Base-by-base conservation (phyloP, 2,888 invertebrate genomes). In the Leucoptera coffeella region DNA sequence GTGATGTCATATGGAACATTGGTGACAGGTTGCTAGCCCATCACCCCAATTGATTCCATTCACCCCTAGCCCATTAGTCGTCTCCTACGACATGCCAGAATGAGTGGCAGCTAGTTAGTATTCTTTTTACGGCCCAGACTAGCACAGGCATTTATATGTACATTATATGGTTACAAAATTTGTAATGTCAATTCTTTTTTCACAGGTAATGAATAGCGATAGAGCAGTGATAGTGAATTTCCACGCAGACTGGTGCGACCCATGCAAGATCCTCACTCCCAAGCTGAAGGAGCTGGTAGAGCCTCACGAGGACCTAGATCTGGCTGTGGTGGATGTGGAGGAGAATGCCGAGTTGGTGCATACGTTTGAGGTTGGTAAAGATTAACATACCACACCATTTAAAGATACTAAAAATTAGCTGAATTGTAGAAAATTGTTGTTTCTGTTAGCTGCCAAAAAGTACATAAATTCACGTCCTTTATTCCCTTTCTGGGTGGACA, bases 161-260 rank as follows among this genome's bases (percentile, higher is more conserved):
- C n/a, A n/a, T n/a, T n/a, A n/a, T n/a, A n/a, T n/a, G n/a, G n/a
- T n/a, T n/a, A n/a, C n/a, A n/a, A n/a, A n/a, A n/a, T n/a, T n/a
- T n/a, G n/a, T n/a, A n/a, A n/a, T n/a, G n/a, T n/a, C 17, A 7
- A 17, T 9, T 17, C 9, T 17, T 17, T 17, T 17, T 17, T 9
- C 6, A 7, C 45, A 75, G 77, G 80, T 89, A 26, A 85, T 90
- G 78, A 85, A 88, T 50, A 87, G 84, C 38, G 76, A 79, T 19
- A 81, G 82, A 41, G 85, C 89, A 15, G 89, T 90, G n/a, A 86
- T 90, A 50, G 88, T 90, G 1, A 90, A 89, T 50, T 90, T 90
- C 47, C 90, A 90, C 45, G 90, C 90, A 0, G 88, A 90, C 38
- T 90, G 90, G 90, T 90, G 90, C 45, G 88, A 88, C 53, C 89